A percentile compares a stretch with the other conserved stretches of the same genome.
These are phyloP conservation scores for Drosophila elegans DNA, from an alignment of 1,140 invertebrate genomes.

Conservation along the genomic window DNA sequence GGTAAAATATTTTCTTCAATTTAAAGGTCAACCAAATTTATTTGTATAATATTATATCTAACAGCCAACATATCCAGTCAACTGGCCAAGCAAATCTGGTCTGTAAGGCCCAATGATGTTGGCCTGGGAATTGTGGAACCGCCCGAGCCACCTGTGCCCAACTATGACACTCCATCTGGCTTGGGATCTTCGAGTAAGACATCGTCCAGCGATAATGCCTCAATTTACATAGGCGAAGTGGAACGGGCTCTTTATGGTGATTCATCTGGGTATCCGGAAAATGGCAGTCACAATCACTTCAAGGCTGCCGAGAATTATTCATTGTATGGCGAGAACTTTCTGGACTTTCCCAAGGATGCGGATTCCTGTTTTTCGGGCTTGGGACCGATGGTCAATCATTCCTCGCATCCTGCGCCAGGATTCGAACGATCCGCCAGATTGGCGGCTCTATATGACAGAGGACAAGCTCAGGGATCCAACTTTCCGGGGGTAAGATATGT, in stretches of 20 bases:
- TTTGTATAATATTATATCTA: neutral
- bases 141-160: neutral
- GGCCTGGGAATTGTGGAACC: conserved; percentile 5
- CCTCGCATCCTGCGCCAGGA: conserved; percentile 29
- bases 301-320: conserved; percentile 76
- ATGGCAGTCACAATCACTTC: conserved; percentile 58
- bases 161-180: neutral
- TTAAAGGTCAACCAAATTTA: neutral
- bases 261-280: conserved; percentile 51
- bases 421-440: conserved; percentile 32
- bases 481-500: conserved; percentile 7
- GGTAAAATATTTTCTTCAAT: neutral
- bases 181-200: conserved; percentile 1
- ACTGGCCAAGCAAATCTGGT: conserved; percentile 60
- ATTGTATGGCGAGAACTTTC: conserved; percentile 45
- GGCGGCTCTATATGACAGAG: conserved; percentile 26
- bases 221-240: conserved; percentile 47
- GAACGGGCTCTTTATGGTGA: conserved; percentile 53
- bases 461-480: neutral
- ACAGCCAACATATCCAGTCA: conserved; percentile 45
- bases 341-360: conserved; percentile 56
- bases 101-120: conserved; percentile 33
- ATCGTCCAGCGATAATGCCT: conserved; percentile 2
- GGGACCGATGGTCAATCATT: neutral
- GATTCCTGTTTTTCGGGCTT: conserved; percentile 16